Evolutionary conservation across 2,113 vertebrate species (phyloP).

Genomic region (Peromyscus leucopus): DNA sequence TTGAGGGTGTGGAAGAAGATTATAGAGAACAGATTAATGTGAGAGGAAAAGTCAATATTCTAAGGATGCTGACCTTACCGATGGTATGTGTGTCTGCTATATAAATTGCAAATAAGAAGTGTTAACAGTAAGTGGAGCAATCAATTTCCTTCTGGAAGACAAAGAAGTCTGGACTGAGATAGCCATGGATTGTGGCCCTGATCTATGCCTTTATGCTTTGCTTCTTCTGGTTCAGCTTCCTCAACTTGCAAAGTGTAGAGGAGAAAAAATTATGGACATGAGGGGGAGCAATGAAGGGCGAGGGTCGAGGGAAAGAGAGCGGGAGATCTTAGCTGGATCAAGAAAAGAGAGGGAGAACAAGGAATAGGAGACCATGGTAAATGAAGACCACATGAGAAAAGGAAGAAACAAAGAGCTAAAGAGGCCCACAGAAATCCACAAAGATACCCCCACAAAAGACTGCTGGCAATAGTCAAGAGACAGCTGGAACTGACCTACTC

Average conservation of each 20-base stretch:
- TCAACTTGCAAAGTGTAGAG: slow-evolving; percentile 33
- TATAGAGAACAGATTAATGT: accelerated
- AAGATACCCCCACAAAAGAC: too few relatives aligned
- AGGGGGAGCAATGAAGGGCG: too few relatives aligned
- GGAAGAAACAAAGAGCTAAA: too few relatives aligned
- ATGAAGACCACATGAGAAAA: too few relatives aligned
- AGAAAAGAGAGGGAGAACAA: too few relatives aligned
- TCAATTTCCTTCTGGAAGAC: background rate
- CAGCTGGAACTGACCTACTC: too few relatives aligned
- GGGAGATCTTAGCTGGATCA: too few relatives aligned
- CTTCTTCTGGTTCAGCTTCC: slow-evolving; percentile 4
- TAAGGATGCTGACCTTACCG: background rate
- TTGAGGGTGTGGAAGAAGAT: accelerated
- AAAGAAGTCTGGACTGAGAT: background rate
- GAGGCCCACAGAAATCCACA: too few relatives aligned
- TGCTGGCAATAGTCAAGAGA: too few relatives aligned
- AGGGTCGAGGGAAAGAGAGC: too few relatives aligned
- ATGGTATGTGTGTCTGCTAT: accelerated
- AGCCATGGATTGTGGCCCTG: background rate
- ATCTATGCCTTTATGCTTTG: background rate
- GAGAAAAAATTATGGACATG: background rate
- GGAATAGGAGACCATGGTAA: too few relatives aligned
- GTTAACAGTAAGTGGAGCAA: background rate
- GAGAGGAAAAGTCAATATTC: background rate
- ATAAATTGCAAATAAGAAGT: background rate